Evolutionary conservation across 2,113 vertebrate species (phyloP).

Genomic region (Poecile atricapillus): DNA sequence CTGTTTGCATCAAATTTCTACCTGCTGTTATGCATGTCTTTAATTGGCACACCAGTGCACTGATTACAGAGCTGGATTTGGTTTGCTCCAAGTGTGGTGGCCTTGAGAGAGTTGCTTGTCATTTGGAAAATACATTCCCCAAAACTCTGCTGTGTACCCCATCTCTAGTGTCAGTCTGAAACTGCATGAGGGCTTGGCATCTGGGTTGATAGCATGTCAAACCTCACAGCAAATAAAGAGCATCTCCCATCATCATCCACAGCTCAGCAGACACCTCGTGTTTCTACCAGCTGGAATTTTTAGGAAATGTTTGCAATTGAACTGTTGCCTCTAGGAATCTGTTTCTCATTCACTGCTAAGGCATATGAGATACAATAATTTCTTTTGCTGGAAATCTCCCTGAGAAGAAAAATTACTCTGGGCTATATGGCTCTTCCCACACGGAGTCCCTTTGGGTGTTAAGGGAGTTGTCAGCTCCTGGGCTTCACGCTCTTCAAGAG

Average conservation of each 20-base stretch:
- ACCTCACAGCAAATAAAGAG: background rate
- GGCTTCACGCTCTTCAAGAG: background rate
- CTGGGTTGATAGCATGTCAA: background rate
- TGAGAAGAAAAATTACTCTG: background rate
- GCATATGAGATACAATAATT: background rate
- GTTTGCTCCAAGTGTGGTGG: background rate
- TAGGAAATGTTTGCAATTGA: background rate
- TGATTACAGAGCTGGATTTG: background rate
- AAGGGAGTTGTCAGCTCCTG: constrained; percentile 5
- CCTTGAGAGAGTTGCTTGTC: background rate
- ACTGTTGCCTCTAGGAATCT: background rate
- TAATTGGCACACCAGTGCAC: background rate
- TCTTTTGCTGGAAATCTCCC: background rate
- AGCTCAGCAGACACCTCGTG: background rate
- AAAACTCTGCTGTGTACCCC: background rate
- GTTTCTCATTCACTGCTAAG: background rate
- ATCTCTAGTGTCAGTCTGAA: background rate
- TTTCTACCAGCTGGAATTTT: constrained; percentile 1
- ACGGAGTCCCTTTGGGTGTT: background rate
- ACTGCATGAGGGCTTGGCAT: background rate
- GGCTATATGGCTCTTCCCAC: background rate
- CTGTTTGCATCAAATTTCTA: background rate
- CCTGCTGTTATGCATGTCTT: background rate
- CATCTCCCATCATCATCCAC: background rate
- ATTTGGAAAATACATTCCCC: background rate